A percentile compares a stretch with the other conserved stretches of the same genome.
Evolutionary conservation across 2,797 vertebrate genomes (phyloP).

Genomic region (Halcyon chelicuti): DNA sequence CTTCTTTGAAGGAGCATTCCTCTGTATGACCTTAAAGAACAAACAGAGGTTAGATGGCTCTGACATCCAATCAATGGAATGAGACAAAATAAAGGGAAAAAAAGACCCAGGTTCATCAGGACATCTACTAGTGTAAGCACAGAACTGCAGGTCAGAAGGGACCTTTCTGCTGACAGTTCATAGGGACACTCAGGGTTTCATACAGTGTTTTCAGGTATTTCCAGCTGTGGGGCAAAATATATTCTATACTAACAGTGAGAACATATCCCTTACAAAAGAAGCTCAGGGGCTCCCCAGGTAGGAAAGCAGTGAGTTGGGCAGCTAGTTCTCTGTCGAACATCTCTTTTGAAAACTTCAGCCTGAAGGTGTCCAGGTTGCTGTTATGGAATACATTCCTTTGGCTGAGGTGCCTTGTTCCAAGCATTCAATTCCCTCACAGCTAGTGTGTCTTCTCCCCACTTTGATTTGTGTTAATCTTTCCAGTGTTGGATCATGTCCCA

Average conservation of each 20-base stretch:
- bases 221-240: neutral
- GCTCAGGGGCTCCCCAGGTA: neutral
- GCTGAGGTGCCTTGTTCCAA: neutral
- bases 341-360: neutral
- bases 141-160: neutral
- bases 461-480: neutral
- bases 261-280: neutral
- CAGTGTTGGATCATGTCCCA: neutral
- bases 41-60: neutral
- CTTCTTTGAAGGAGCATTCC: neutral
- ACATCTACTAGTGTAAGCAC: neutral
- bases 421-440: neutral
- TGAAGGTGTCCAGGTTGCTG: neutral
- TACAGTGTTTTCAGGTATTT: neutral
- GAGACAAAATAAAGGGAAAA: neutral
- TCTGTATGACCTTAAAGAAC: neutral
- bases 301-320: fast-evolving
- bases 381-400: neutral
- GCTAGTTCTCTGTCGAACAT: neutral
- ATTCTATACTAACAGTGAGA: neutral
- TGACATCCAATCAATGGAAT: neutral
- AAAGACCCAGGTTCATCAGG: neutral
- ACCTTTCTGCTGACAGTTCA: neutral
- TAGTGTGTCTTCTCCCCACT: neutral
- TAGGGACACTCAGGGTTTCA: neutral